Conservation (phyloP, 2,113 vertebrate genomes). For the Dromaius novaehollandiae region DNA sequence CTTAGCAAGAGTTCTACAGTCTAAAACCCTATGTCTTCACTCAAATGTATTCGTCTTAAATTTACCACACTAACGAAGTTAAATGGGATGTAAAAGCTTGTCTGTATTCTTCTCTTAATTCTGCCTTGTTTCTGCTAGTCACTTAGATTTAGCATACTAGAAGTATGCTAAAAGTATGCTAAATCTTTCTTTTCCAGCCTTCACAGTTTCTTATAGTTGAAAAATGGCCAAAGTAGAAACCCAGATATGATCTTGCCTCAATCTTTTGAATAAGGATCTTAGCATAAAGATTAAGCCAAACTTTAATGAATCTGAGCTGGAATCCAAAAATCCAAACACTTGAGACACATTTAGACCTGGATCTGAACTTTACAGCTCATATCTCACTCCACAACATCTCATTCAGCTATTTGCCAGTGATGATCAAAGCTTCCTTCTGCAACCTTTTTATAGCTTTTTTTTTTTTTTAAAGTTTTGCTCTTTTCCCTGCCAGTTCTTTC, state of each 20-base stretch:
- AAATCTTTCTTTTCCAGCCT: background rate
- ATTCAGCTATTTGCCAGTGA: background rate
- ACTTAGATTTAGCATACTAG: too few species aligned
- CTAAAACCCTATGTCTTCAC: background rate
- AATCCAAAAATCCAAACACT: background rate
- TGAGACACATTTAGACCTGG: background rate
- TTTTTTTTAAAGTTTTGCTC: background rate
- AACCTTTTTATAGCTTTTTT: background rate
- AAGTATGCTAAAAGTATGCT: background rate
- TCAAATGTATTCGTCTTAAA: background rate
- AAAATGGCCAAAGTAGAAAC: background rate
- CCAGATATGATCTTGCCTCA: background rate
- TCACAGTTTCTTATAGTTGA: background rate
- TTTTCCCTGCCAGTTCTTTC: background rate
- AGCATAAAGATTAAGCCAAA: background rate
- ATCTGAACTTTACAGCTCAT: conserved; percentile 1
- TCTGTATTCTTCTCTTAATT: background rate
- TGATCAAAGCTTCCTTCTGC: background rate
- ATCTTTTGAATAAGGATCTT: background rate
- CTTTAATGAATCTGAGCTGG: background rate
- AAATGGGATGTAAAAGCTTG: background rate
- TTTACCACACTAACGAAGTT: background rate
- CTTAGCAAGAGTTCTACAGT: background rate
- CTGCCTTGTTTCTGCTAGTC: background rate
- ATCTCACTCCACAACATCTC: background rate